phyloP scores from a whole-genome alignment of 2,113 vertebrate species.

The Jacana jacana region DNA sequence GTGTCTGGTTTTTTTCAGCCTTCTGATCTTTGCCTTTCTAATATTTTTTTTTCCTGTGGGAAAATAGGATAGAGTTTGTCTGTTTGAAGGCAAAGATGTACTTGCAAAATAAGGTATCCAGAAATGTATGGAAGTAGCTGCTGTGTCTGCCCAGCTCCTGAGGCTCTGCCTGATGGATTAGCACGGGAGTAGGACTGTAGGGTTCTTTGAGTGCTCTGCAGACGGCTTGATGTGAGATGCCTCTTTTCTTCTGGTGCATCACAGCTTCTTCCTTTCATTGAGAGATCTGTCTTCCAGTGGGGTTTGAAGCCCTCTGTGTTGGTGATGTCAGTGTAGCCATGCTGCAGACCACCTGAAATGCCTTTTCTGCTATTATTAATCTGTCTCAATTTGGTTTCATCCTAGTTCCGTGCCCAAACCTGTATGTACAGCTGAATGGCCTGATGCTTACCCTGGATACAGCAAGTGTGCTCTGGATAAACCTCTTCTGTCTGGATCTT shows the following conservation, averaged over 20 bases:
- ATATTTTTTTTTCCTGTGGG: not conserved
- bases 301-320: not conserved
- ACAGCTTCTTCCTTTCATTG: not conserved
- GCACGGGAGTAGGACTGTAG: not conserved
- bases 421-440: constrained; percentile 89
- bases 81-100: not conserved
- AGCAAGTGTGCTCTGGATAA: constrained; percentile 92
- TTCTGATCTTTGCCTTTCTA: not conserved
- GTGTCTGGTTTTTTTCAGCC: not conserved
- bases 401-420: constrained; percentile 90
- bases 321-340: not conserved
- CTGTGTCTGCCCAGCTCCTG: not conserved
- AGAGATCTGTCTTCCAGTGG: not conserved
- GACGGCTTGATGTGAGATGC: not conserved
- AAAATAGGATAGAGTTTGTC: not conserved
- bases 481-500: constrained; percentile 90
- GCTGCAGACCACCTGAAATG: not conserved
- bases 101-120: not conserved
- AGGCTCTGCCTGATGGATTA: not conserved
- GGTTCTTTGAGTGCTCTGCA: not conserved
- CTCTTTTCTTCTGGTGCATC: not conserved
- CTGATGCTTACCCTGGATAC: constrained; percentile 88
- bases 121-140: not conserved
- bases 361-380: not conserved
- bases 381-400: not conserved